These are phyloP conservation scores for Rhadina sibilatrix DNA, from an alignment of 2,113 vertebrate species.

Conservation along the genomic window DNA sequence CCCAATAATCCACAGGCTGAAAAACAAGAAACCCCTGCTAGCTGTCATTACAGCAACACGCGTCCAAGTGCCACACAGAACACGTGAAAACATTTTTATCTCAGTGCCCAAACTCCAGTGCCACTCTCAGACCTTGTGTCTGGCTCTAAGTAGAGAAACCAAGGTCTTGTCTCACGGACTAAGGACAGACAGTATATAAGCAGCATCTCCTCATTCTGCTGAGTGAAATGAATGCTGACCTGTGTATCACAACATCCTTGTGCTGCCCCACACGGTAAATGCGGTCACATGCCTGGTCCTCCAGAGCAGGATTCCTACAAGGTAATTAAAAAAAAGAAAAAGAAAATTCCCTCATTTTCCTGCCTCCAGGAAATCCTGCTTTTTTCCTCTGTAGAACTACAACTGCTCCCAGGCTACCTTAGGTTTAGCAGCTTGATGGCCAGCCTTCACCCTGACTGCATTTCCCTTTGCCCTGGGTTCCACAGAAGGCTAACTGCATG, in stretches of 20 bases:
- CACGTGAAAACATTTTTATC: not conserved
- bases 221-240: conserved; percentile 65
- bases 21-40: not conserved
- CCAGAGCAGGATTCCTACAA: conserved; percentile 92
- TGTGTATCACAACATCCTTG: conserved; percentile 91
- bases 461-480: not conserved
- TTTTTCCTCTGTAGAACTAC: not conserved
- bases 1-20: not conserved
- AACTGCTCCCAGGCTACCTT: not conserved
- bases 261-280: conserved; percentile 93
- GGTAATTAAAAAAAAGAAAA: not conserved
- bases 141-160: not conserved
- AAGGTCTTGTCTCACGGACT: not conserved
- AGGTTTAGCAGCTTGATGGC: not conserved
- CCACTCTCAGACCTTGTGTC: not conserved
- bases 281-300: conserved; percentile 95
- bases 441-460: not conserved
- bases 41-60: not conserved
- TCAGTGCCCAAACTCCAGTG: not conserved
- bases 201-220: not conserved
- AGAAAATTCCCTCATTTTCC: not conserved
- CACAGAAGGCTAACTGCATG: not conserved
- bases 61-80: not conserved
- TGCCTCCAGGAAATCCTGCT: not conserved
- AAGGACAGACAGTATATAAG: not conserved